Conservation (phyloP, 2,888 invertebrate species). For the Zygothrica quintamaculata region DNA sequence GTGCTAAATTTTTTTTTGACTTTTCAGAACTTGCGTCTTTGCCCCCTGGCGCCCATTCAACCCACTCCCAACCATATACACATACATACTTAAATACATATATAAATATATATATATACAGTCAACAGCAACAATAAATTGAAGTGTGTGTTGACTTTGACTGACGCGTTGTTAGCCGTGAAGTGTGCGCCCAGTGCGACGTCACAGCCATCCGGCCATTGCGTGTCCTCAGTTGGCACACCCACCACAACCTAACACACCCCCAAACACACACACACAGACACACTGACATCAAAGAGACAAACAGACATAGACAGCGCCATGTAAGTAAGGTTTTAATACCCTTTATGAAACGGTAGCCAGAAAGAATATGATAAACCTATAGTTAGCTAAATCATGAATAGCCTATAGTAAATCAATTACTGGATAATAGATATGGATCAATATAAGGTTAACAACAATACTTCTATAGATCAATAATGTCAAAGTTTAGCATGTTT, state of each 20-base stretch:
- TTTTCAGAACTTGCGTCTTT: not conserved
- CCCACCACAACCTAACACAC: conserved; percentile 27
- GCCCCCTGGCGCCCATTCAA: conserved; percentile 3
- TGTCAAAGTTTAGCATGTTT: no score
- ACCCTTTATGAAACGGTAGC: conserved; percentile 8
- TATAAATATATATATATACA: not conserved
- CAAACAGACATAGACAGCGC: conserved; percentile 20
- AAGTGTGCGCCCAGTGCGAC: conserved; percentile 56
- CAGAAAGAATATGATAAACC: not conserved
- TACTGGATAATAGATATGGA: no score
- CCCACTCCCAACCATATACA: not conserved
- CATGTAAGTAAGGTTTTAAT: conserved; percentile 16
- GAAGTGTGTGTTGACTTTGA: conserved; percentile 75
- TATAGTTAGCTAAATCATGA: not conserved
- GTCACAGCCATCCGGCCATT: conserved; percentile 54
- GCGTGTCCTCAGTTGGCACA: conserved; percentile 45
- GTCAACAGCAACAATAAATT: conserved; percentile 37
- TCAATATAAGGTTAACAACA: no score
- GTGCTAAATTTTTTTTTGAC: conserved; percentile 68
- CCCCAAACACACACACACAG: conserved; percentile 7
- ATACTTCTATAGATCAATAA: no score
- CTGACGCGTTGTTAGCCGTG: conserved; percentile 75
- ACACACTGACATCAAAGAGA: conserved; percentile 10
- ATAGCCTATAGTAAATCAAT: no score
- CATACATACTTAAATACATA: no score